phyloP scores from a whole-genome alignment of 2,888 invertebrate species.

The Erannis defoliaria region DNA sequence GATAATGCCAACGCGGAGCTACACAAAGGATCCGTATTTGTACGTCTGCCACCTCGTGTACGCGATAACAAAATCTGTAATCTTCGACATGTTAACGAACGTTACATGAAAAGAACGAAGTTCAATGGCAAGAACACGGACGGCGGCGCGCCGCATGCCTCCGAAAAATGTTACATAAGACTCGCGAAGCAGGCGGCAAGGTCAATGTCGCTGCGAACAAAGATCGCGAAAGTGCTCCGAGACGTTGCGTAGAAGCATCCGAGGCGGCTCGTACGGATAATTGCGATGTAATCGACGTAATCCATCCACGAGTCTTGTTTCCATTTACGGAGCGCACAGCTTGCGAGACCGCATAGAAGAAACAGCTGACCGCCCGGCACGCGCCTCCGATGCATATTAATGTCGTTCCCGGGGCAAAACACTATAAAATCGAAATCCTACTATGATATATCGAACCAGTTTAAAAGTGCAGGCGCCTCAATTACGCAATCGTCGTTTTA shows the following conservation, averaged over 20 bases:
- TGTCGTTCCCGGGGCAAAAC: conserved; percentile 75
- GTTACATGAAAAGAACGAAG: conserved; percentile 58
- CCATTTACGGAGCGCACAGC: conserved; percentile 83
- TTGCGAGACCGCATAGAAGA: conserved; percentile 80
- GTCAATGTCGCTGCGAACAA: conserved; percentile 82
- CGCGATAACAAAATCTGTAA: conserved; percentile 59
- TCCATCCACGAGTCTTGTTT: conserved; percentile 80
- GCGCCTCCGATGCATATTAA: conserved; percentile 82
- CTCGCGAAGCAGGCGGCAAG: conserved; percentile 58
- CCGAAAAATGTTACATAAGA: conserved; percentile 71
- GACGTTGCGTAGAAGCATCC: conserved; percentile 66
- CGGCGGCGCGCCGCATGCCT: conserved; percentile 57
- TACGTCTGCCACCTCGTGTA: conserved; percentile 45
- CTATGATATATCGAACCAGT: conserved; percentile 75
- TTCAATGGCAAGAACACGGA: conserved; percentile 71
- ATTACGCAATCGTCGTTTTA: conserved; percentile 69
- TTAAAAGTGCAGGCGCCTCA: conserved; percentile 71
- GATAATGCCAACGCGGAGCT: conserved; percentile 58
- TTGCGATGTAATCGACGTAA: conserved; percentile 85
- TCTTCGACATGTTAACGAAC: conserved; percentile 61
- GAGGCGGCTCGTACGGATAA: conserved; percentile 72
- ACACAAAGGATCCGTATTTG: conserved; percentile 40
- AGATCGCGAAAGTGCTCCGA: conserved; percentile 83
- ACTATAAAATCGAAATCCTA: conserved; percentile 75
- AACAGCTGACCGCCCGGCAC: conserved; percentile 84